phyloP scores from a whole-genome alignment of 2,888 invertebrate genomes.

The Gortyna flavago region DNA sequence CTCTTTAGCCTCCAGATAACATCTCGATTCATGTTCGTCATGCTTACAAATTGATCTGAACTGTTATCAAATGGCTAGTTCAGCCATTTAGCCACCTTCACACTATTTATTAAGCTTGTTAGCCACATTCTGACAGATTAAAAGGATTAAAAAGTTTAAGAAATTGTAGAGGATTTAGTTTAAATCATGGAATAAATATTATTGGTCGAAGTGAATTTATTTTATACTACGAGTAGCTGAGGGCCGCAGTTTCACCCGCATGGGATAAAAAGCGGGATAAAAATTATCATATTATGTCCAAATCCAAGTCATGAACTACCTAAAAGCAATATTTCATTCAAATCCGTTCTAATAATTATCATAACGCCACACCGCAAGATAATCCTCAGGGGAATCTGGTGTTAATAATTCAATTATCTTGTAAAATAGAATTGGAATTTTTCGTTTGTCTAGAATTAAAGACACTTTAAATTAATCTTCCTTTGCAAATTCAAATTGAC shows the following conservation, averaged over 20 bases:
- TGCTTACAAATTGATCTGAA: slow-evolving; percentile 75
- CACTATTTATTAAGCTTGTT: slow-evolving; percentile 45
- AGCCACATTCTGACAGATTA: slow-evolving; percentile 45
- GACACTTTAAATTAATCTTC: neutral
- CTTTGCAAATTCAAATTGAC: neutral
- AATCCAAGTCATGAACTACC: neutral
- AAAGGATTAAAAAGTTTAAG: slow-evolving; percentile 18
- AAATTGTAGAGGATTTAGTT: neutral
- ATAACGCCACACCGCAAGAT: neutral
- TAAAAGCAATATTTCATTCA: neutral
- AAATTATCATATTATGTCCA: neutral
- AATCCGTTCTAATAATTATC: neutral
- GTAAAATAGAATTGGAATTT: neutral
- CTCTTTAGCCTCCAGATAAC: slow-evolving; percentile 49
- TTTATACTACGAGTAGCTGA: neutral
- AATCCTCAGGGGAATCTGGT: neutral
- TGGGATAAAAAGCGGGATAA: neutral
- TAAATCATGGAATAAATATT: neutral
- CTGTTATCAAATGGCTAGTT: slow-evolving; percentile 59
- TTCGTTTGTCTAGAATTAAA: neutral
- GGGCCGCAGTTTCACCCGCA: neutral
- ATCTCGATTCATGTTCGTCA: slow-evolving; percentile 72
- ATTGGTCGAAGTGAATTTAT: neutral
- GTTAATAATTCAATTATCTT: slow-evolving; percentile 9
- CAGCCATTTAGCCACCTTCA: slow-evolving; percentile 43